Conservation (phyloP, 2,113 vertebrate species). For the Syngnathus scovelli region DNA sequence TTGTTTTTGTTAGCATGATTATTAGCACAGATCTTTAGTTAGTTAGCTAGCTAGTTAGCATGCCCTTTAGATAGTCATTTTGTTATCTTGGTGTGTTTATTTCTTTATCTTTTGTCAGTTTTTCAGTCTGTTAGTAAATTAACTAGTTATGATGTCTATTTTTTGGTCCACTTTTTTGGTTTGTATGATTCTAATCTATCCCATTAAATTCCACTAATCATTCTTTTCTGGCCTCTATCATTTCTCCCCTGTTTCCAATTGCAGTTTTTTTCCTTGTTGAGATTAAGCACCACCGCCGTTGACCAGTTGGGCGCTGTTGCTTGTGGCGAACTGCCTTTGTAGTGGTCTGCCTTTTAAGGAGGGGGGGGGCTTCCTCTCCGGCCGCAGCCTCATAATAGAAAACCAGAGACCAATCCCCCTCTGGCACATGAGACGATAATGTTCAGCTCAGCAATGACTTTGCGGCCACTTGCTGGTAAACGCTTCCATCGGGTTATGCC, state of each 20-base stretch:
- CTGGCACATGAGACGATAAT: slow-evolving; percentile 57
- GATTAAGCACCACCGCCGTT: slow-evolving; percentile 17
- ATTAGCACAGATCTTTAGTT: too few relatives aligned
- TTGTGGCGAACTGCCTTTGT: slow-evolving; percentile 35
- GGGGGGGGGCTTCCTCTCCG: slow-evolving; percentile 45
- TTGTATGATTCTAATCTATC: too few relatives aligned
- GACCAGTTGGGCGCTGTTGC: slow-evolving; percentile 32
- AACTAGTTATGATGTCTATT: too few relatives aligned
- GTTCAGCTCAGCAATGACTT: slow-evolving; percentile 61
- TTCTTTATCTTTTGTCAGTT: too few relatives aligned
- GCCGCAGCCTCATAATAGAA: slow-evolving; percentile 45
- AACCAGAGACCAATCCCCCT: slow-evolving; percentile 41
- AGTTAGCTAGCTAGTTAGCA: too few relatives aligned
- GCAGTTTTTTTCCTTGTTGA: slow-evolving; percentile 15
- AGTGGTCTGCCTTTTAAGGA: slow-evolving; percentile 36
- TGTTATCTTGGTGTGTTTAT: too few relatives aligned
- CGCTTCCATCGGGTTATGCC: slow-evolving; percentile 68
- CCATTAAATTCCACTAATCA: too few relatives aligned
- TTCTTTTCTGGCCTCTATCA: neutral
- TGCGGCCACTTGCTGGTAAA: slow-evolving; percentile 72
- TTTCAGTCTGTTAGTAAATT: too few relatives aligned
- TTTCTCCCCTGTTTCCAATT: slow-evolving; percentile 12
- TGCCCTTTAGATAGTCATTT: too few relatives aligned
- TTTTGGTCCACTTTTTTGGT: too few relatives aligned
- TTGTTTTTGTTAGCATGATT: too few relatives aligned